Evolutionary conservation across 2,888 invertebrate genomes (phyloP).

Genomic region (Macaria notata): DNA sequence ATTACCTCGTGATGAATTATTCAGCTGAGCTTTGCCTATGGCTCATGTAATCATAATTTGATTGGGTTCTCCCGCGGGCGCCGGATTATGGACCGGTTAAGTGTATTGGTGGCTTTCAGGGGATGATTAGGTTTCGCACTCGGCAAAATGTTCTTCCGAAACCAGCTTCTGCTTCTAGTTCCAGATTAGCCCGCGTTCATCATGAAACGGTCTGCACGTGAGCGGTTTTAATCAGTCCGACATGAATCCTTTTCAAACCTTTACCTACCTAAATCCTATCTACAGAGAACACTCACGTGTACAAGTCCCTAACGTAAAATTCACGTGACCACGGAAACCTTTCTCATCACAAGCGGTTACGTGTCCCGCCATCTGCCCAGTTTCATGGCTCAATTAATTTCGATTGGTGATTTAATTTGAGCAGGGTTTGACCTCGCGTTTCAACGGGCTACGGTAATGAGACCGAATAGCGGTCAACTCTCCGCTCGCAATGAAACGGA

Average conservation of each 20-base stretch:
- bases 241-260: no score
- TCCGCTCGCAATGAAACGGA: slow-evolving; percentile 38
- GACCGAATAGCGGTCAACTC: slow-evolving; percentile 38
- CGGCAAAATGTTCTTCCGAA: background rate
- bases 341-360: slow-evolving; percentile 40
- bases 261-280: no score
- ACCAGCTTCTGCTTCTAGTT: background rate
- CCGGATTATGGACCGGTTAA: slow-evolving; percentile 19
- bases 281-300: no score
- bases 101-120: slow-evolving; percentile 14
- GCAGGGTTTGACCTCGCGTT: slow-evolving; percentile 51
- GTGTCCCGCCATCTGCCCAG: slow-evolving; percentile 37
- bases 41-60: slow-evolving; percentile 25
- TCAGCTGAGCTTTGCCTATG: slow-evolving; percentile 22
- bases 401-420: slow-evolving; percentile 56
- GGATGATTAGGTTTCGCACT: slow-evolving; percentile 6
- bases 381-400: slow-evolving; percentile 61
- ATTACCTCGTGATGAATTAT: slow-evolving; percentile 25
- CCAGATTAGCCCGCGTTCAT: background rate
- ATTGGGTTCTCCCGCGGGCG: slow-evolving; percentile 17
- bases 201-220: no score
- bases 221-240: no score
- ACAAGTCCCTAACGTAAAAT: slow-evolving; percentile 25
- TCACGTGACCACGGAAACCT: slow-evolving; percentile 28
- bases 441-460: slow-evolving; percentile 48